Evolutionary conservation across 2,888 invertebrate species (phyloP), one percentile per base, ranked within the genome.

Genomic region (Lamproptera curius): DNA sequence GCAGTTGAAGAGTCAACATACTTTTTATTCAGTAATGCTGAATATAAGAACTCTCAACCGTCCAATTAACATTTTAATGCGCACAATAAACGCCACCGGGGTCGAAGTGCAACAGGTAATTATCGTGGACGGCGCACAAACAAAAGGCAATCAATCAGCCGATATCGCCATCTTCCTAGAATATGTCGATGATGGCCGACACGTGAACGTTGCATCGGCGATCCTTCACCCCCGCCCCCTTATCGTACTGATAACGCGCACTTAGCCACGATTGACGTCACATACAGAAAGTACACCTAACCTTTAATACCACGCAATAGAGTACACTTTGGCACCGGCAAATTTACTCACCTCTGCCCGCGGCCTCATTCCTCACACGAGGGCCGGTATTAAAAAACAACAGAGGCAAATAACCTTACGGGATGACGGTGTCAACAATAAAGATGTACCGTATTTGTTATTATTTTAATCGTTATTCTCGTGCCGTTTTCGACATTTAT

Each of bases 111-210:
- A 46, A 37, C 46, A 50, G 31, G 43, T 46, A 46, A 38, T 50
- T 46, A 45, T 47, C n/a, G 41, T 14, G 8, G 15, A 26, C 16
- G 28, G 16, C 38, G 39, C 23, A 33, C 43, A 42, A 44, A 83
- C 82, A 83, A 83, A 83, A 80, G 67, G 76, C 75, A 57, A 82
- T 79, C 76, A 76, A 78, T 81, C 79, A 77, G 63, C 15, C 36
- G 46, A 44, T 65, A 62, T 62, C 63, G 43, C 50, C 36, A 66
- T 67, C 67, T 76, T 73, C 76, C 63, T 62, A 72, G 76, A 75
- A 67, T 54, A 53, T 66, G 65, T 70, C 59, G 69, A 63, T 55
- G 50, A 55, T 64, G 65, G 62, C 57, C 65, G 64, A 62, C 76
- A 76, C 79, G 78, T 75, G 81, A 74, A 63, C 66, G 65, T 65